Percentiles rank a stretch among this genome's conserved stretches.
These are phyloP conservation scores for Paraplagusia blochii DNA, from an alignment of 2,113 vertebrate species.

Conservation along the genomic window DNA sequence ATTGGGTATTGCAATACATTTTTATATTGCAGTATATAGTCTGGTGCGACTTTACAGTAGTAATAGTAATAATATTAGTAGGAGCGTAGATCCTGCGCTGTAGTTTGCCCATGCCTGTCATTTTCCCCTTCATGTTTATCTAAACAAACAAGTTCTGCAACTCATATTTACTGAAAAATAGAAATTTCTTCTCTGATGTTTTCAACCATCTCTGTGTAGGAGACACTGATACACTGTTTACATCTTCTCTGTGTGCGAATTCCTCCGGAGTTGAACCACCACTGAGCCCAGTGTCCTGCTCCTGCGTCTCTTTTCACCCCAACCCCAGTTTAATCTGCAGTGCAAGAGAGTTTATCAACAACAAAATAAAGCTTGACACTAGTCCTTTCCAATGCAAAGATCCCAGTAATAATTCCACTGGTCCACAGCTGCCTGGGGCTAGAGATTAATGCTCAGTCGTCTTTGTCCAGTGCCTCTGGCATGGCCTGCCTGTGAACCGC, in stretches of 20 bases:
- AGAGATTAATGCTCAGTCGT: constrained; percentile 34
- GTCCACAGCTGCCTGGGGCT: constrained; percentile 30
- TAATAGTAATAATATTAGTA: too few relatives aligned
- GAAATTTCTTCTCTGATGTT: too few relatives aligned
- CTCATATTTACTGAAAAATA: too few relatives aligned
- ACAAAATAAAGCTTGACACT: constrained; percentile 28
- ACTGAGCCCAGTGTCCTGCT: constrained; percentile 8
- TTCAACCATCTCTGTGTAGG: too few relatives aligned
- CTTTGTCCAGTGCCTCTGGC: constrained; percentile 25
- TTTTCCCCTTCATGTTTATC: too few relatives aligned
- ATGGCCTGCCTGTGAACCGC: constrained; percentile 14
- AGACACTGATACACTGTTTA: too few relatives aligned
- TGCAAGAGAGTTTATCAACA: constrained; percentile 24
- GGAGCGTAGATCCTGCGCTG: too few relatives aligned
- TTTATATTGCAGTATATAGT: too few relatives aligned
- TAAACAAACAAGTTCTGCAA: too few relatives aligned
- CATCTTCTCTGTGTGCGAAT: not conserved
- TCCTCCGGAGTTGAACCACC: not conserved
- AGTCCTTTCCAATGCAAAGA: constrained; percentile 24
- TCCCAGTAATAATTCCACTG: constrained; percentile 39
- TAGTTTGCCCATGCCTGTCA: too few relatives aligned
- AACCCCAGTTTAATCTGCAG: constrained; percentile 24
- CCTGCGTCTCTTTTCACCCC: constrained; percentile 8
- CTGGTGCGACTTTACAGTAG: too few relatives aligned
- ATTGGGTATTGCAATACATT: too few relatives aligned